Conservation (phyloP, 2,113 vertebrate genomes). For the Benitochromis conjunctus region DNA sequence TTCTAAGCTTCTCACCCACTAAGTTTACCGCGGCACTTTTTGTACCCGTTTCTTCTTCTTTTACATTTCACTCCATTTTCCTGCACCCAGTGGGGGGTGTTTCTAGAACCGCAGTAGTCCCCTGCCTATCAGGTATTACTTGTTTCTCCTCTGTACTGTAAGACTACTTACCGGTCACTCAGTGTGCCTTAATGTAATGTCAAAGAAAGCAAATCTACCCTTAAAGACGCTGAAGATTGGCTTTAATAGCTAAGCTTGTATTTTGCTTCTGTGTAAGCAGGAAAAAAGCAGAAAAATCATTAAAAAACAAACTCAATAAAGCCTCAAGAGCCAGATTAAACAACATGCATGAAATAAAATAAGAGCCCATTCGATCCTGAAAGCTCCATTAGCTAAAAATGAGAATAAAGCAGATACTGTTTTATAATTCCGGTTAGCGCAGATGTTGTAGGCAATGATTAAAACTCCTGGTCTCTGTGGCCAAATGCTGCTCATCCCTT, state of each 20-base stretch:
- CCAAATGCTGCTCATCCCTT: neutral
- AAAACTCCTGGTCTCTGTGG: neutral
- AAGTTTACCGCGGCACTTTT: slow-evolving; percentile 9
- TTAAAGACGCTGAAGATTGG: neutral
- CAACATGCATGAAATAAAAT: neutral
- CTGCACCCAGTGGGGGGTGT: neutral
- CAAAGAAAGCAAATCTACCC: neutral
- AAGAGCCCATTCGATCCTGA: neutral
- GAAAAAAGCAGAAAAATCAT: neutral
- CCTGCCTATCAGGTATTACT: neutral
- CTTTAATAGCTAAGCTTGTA: neutral
- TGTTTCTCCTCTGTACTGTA: neutral
- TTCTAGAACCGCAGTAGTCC: neutral
- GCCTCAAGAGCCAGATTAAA: neutral
- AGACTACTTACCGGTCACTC: neutral
- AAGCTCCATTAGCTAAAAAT: neutral
- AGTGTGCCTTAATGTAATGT: neutral
- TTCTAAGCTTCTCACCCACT: neutral
- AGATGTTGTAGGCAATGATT: neutral
- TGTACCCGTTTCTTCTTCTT: slow-evolving; percentile 8
- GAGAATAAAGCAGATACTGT: neutral
- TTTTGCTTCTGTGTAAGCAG: neutral
- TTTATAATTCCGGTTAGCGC: neutral
- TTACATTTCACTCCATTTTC: slow-evolving; percentile 32
- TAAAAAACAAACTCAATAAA: neutral